phyloP scores from a whole-genome alignment of 2,797 vertebrate genomes.

The Sebastes hopkinsi region DNA sequence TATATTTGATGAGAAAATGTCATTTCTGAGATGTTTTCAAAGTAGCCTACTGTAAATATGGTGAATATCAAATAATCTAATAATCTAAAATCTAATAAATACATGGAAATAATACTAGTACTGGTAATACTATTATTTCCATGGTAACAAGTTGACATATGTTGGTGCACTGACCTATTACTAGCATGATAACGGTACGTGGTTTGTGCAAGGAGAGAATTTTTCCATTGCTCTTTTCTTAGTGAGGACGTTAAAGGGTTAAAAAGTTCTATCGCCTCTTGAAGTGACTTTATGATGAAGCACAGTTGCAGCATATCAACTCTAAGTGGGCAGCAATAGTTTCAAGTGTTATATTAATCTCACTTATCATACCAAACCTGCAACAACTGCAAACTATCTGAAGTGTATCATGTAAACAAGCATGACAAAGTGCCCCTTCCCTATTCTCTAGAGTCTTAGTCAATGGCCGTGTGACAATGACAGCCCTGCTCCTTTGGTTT shows the following conservation, averaged over 20 bases:
- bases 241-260: background rate
- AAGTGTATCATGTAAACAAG: slow-evolving; percentile 40
- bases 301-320: background rate
- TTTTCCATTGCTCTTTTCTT: too few relatives aligned
- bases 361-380: background rate
- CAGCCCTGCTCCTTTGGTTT: slow-evolving; percentile 29
- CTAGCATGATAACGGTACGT: too few relatives aligned
- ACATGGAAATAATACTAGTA: too few relatives aligned
- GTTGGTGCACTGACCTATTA: too few relatives aligned
- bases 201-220: too few relatives aligned
- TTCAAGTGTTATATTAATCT: slow-evolving; percentile 27
- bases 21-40: too few relatives aligned
- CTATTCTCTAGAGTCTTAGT: slow-evolving; percentile 65
- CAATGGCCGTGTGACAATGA: slow-evolving; percentile 74
- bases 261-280: background rate
- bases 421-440: slow-evolving; percentile 51
- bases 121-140: too few relatives aligned
- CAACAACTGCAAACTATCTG: background rate
- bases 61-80: too few relatives aligned
- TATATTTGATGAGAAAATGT: too few relatives aligned
- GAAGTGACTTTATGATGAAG: background rate
- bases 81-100: too few relatives aligned
- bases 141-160: too few relatives aligned
- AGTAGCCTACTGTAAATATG: too few relatives aligned
- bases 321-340: slow-evolving; percentile 5